phyloP scores from a whole-genome alignment of 2,797 vertebrate genomes.

The Chelmon rostratus region DNA sequence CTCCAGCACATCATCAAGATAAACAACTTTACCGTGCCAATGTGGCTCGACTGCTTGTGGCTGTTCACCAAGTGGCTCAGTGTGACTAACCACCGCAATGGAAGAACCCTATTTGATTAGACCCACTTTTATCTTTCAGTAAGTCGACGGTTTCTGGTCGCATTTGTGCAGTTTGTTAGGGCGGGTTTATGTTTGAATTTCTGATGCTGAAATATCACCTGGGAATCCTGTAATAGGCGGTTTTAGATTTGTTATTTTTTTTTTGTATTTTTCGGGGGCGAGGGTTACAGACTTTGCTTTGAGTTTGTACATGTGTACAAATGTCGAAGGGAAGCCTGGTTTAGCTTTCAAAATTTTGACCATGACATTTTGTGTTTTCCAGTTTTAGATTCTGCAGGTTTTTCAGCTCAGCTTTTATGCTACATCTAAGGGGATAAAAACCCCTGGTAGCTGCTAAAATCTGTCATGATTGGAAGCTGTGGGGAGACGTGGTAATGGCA shows the following conservation, averaged over 20 bases:
- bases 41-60: no score
- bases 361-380: neutral
- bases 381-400: neutral
- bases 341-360: neutral
- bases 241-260: no score
- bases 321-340: neutral
- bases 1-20: neutral
- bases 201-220: no score
- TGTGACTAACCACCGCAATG: no score
- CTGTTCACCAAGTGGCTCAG: no score
- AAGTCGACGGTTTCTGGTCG: neutral
- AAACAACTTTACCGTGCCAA: neutral
- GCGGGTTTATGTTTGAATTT: neutral
- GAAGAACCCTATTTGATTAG: constrained; percentile 28
- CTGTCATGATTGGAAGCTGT: neutral
- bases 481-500: neutral
- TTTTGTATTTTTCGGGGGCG: no score
- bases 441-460: neutral
- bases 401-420: neutral
- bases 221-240: no score
- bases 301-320: neutral
- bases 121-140: constrained; percentile 43
- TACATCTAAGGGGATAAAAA: neutral
- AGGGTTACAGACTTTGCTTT: no score
- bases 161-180: constrained; percentile 1